Evolutionary conservation across 2,888 invertebrate genomes (phyloP), one percentile per base, ranked within the genome.

Genomic region (Drosophila nr. perissopoda): DNA sequence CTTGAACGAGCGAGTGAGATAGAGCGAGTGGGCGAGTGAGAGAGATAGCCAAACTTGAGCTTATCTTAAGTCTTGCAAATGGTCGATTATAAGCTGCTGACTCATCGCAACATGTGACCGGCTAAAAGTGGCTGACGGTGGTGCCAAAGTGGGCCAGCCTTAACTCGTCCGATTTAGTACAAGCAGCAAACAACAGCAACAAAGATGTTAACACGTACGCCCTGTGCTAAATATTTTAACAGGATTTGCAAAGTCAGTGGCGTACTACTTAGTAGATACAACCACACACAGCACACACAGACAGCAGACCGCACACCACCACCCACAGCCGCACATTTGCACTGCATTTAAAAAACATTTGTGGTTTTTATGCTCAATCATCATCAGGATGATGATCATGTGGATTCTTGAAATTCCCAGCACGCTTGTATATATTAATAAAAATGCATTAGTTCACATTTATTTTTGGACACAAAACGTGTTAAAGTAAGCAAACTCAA

Each of bases 281-380:
- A 25, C 48, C 48, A 42, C 42, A 52, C 21, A 63, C 16, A 31
- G 8, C n/a, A 56, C 36, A 27, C 27, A 38, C 13, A 25, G 36
- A 54, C 29, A 66, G 18, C 18, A 18, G 40, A 58, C 16, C 31
- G 27, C n/a, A 21, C 49, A 16, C 48, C 53, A 13, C 3, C 48
- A 34, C 1, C 29, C 29, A 36, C 52, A 56, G 16, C 10, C 16
- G 8, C 62, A 56, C 88, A 90, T 89, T 88, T 82, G 82, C 90
- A 91, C 83, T 90, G 88, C 88, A 90, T 91, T 91, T 90, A 87
- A 89, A 84, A 82, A 84, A 90, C 90, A 91, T 91, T 91, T 91
- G 91, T 79, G 91, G 91, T 79, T 90, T 88, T 89, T 89, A 87
- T 81, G 90, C 89, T 89, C 84, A 89, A 91, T 91, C 90, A 91